phyloP scores from a whole-genome alignment of 1,140 invertebrate species.

The Glossosoma conforme region DNA sequence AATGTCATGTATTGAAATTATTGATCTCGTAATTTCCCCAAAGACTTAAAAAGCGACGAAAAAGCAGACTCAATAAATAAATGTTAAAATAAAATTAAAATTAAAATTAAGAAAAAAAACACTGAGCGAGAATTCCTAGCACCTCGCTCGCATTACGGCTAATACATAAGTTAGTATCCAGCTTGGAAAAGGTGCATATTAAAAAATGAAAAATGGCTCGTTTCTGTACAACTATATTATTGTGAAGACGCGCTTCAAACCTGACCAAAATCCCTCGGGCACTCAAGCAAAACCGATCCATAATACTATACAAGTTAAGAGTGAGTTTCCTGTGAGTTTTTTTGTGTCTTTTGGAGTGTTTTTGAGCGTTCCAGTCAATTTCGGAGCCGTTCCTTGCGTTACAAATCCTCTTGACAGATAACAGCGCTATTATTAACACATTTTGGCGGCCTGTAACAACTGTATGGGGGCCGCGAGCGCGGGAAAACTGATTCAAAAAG shows the following conservation, averaged over 20 bases:
- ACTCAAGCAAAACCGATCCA: neutral
- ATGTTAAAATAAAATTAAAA: neutral
- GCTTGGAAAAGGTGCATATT: slow-evolving; percentile 31
- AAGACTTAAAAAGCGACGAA: no score
- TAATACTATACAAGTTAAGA: neutral
- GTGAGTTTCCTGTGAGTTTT: neutral
- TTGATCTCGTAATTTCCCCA: no score
- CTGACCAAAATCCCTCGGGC: neutral
- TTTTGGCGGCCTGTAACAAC: slow-evolving; percentile 30
- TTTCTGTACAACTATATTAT: slow-evolving; percentile 32
- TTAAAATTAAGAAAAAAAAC: neutral
- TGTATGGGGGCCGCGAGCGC: slow-evolving; percentile 19
- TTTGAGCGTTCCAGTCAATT: slow-evolving; percentile 23
- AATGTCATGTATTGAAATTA: no score
- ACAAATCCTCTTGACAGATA: slow-evolving; percentile 34
- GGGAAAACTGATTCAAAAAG: no score
- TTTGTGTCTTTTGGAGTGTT: neutral
- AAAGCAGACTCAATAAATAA: no score
- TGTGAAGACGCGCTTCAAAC: slow-evolving; percentile 17
- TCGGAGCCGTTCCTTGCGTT: slow-evolving; percentile 31
- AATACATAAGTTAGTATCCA: slow-evolving; percentile 29
- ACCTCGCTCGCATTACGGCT: slow-evolving; percentile 22
- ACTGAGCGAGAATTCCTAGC: slow-evolving; percentile 9
- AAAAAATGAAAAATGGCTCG: slow-evolving; percentile 33
- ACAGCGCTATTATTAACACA: slow-evolving; percentile 33